These are phyloP conservation scores for Protobothrops mucrosquamatus DNA, from an alignment of 2,113 vertebrate species.

Conservation along the genomic window DNA sequence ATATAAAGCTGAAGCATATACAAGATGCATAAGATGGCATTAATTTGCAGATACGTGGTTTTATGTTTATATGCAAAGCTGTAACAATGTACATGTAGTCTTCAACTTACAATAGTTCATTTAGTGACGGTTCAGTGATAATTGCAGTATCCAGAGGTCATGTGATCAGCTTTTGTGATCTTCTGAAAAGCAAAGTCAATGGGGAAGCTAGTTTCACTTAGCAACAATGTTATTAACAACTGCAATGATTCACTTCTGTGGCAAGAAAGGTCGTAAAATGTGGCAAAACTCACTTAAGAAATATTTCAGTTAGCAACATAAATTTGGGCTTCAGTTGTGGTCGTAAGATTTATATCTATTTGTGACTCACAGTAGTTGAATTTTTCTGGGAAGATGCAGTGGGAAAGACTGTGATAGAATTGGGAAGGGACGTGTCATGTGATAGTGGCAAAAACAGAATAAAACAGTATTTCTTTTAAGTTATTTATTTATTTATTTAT, in stretches of 20 bases:
- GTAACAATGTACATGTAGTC: background rate
- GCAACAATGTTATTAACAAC: too few relatives aligned
- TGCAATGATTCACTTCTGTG: background rate
- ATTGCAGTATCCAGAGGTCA: too few relatives aligned
- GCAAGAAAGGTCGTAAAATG: background rate
- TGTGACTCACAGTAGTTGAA: background rate
- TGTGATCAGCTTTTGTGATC: background rate
- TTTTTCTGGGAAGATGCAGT: background rate
- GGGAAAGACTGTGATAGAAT: background rate
- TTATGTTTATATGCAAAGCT: background rate
- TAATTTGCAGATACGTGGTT: background rate
- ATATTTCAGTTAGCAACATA: background rate
- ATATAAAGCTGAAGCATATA: background rate
- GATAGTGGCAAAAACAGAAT: too few relatives aligned
- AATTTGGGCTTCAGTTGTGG: background rate
- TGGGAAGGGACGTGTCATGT: background rate
- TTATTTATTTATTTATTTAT: too few relatives aligned
- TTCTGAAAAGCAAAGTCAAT: background rate
- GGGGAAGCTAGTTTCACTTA: background rate
- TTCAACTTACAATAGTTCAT: background rate
- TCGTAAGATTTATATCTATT: background rate
- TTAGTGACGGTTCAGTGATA: background rate
- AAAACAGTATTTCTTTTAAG: background rate
- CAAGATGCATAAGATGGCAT: background rate
- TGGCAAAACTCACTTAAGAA: background rate